Conservation (phyloP, 37 sponge, comb jelly and placozoan species). For the Tethya wilhelma region DNA sequence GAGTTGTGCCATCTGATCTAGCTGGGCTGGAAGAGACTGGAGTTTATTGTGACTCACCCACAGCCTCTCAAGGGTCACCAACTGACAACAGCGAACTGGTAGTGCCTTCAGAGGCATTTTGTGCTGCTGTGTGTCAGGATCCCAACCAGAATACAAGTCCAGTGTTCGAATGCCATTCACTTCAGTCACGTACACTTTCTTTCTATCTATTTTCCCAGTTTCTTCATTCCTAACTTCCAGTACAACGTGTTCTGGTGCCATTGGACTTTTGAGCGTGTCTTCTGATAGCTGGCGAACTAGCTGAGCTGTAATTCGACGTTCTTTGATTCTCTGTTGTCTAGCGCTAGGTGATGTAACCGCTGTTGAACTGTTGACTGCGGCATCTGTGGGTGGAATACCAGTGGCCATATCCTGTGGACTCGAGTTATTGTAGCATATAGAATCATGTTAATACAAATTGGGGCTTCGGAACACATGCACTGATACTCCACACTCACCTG, state of each 20-base stretch:
- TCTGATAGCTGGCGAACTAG: conserved; percentile 11
- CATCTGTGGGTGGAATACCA: no score
- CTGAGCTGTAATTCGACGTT: not conserved
- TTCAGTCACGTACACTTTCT: conserved; percentile 72
- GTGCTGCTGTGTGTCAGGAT: conserved; percentile 41
- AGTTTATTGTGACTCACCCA: conserved; percentile 77
- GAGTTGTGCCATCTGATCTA: conserved; percentile 44
- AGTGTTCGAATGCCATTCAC: conserved; percentile 66
- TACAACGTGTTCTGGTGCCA: conserved; percentile 45
- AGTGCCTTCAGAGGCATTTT: conserved; percentile 45
- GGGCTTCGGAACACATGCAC: no score
- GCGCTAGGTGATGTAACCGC: no score
- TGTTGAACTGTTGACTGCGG: no score
- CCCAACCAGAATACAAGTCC: conserved; percentile 78
- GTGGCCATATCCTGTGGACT: no score
- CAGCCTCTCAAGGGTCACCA: conserved; percentile 54
- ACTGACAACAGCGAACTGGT: conserved; percentile 53
- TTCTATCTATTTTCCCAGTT: conserved; percentile 8
- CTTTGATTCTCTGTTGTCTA: no score
- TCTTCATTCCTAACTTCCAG: conserved; percentile 19
- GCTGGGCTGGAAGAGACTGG: conserved; percentile 42
- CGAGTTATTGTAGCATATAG: no score
- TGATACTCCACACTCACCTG: no score
- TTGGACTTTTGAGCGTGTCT: conserved; percentile 29
- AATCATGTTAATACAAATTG: no score